Percentiles rank a stretch among this genome's conserved stretches.
Evolutionary conservation across 2,113 vertebrate species (phyloP).

Genomic region (Spea multiplicata): DNA sequence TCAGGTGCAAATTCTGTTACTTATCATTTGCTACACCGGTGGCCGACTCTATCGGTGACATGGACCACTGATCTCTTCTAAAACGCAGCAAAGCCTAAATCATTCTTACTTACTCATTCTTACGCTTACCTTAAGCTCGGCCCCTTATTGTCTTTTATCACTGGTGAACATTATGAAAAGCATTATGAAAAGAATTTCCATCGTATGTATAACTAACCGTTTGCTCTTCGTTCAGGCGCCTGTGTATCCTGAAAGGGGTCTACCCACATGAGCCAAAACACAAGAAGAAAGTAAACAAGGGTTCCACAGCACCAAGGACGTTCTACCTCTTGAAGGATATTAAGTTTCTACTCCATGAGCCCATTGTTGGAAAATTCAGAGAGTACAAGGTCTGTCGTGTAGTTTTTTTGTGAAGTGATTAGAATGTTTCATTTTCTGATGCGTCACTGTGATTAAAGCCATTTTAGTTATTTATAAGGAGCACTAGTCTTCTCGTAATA

Average conservation of each 20-base stretch:
- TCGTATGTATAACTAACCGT: too few species aligned
- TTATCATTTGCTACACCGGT: background rate
- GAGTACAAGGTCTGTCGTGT: conserved; percentile 82
- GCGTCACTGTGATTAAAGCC: too few species aligned
- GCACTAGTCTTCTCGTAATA: too few species aligned
- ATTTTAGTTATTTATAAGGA: too few species aligned
- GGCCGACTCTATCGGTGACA: background rate
- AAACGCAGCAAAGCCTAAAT: too few species aligned
- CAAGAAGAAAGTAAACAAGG: conserved; percentile 98
- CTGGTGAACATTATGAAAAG: too few species aligned
- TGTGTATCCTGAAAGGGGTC: conserved; percentile 96
- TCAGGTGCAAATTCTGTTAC: conserved; percentile 70
- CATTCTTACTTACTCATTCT: too few species aligned
- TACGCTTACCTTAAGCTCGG: background rate
- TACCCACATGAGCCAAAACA: conserved; percentile 96
- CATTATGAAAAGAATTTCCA: too few species aligned
- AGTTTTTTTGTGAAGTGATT: too few species aligned
- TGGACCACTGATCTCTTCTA: too few species aligned
- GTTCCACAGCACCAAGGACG: conserved; percentile 85
- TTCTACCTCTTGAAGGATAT: conserved; percentile 97
- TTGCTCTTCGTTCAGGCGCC: conserved; percentile 67
- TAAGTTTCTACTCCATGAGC: conserved; percentile 92
- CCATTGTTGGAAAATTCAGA: conserved; percentile 89
- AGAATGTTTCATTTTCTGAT: too few species aligned
- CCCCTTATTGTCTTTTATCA: too few species aligned